Base-by-base conservation (phyloP, 2,797 vertebrate genomes). In the Pyrocephalus nanus region DNA sequence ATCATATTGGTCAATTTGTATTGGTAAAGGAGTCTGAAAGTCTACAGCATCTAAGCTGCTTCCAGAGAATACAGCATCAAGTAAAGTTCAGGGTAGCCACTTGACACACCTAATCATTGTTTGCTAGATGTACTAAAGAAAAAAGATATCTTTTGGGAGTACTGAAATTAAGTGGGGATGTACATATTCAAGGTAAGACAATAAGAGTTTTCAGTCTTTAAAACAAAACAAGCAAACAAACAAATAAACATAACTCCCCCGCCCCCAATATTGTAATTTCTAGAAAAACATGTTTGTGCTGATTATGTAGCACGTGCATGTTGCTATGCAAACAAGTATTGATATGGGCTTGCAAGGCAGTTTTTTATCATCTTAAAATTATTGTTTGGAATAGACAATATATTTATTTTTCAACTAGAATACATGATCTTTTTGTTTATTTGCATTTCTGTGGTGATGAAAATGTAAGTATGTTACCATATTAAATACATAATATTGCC, bases 1-100 rank as follows among this genome's bases (percentile, higher is more conserved):
- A 87, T 89, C 50, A 58, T 70, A 76, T 58, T 70, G 64, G 34
- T 90, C 11, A 3, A 94, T 95, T 91, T 96, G 86, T 79, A 92
- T 32, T 94, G 88, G 54, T 50, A 85, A 96, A 96, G 91, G 95
- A 97, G 81, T 71, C 90, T 72, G 42, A 82, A 94, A 94, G 87
- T 94, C 93, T 96, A 42, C 70, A 85, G 47, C 54, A 88, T 90
- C 72, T 88, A 76, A 88, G 55, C 51, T 93, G 11, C 66, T 86
- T 95, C 77, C 78, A 96, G 94, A 77, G 75, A 81, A 74, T 9
- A 18, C 62, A 69, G 36, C 5, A 21, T 47, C 69, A 90, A 40
- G 87, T 88, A 80, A 72, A 0, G 1, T n/a, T 22, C 23, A 83
- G 21, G 26, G 8, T 27, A 81, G 40, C 15, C 4, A 0, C 25